Conservation (phyloP, 2,888 invertebrate species). For the Synergus gifuensis region DNA sequence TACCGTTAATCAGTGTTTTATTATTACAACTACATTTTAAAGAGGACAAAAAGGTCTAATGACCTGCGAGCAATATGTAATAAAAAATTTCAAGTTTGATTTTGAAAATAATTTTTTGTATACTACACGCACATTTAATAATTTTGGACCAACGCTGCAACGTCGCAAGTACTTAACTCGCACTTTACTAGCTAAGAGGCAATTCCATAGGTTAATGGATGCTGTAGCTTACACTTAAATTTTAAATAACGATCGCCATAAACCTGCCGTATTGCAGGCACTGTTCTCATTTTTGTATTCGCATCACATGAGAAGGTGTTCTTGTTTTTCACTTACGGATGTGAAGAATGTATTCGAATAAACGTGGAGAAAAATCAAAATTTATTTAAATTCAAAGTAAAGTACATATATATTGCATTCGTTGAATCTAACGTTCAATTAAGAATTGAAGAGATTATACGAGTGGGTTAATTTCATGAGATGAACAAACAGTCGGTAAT, state of each 20-base stretch:
- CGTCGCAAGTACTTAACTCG: neutral
- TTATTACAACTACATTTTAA: no score
- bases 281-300: neutral
- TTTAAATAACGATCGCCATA: neutral
- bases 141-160: neutral
- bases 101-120: neutral
- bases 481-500: slow-evolving; percentile 16
- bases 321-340: neutral
- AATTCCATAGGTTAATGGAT: slow-evolving; percentile 16
- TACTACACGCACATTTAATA: neutral
- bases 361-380: neutral
- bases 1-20: no score
- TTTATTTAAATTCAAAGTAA: neutral
- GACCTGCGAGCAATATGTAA: no score
- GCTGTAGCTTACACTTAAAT: slow-evolving; percentile 2
- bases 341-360: neutral
- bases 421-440: neutral
- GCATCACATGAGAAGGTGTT: neutral
- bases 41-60: no score
- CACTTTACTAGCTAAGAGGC: neutral
- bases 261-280: neutral
- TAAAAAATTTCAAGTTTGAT: no score
- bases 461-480: neutral
- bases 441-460: neutral
- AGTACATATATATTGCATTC: neutral